Evolutionary conservation across 2,113 vertebrate genomes (phyloP), one percentile per base, ranked within the genome.

Genomic region (Syrrhaptes paradoxus): DNA sequence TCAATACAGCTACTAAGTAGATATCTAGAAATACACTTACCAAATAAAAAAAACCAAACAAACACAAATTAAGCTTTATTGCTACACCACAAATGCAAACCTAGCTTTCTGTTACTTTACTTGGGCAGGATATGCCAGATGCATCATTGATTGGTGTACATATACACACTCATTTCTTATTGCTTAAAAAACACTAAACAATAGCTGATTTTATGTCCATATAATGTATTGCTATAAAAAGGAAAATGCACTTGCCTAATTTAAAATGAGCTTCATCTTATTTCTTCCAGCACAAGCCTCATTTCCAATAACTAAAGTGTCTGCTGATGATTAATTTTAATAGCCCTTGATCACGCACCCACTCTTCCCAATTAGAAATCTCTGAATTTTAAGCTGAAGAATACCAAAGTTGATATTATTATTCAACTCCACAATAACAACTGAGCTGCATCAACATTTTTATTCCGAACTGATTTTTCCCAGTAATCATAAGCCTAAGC

Each of bases 291-390:
- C 65, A 81, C 13, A 54, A 83, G n/a, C 15, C 38, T 74, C 38
- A 76, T 86, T 91, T 81, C 63, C 73, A 87, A 11, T 52, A 79
- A 84, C 54, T 90, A 22, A 87, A 84, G 46, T 38, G 22, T 63
- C 83, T 59, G 24, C 57, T 38, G 76, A 75, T 65, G 46, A 89
- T 80, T 94, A 59, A 95, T 90, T 90, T 83, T 93, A 89, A 95
- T 54, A 21, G 62, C 32, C 18, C 45, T 83, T 55, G 28, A 85
- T 77, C 72, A 87, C 24, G 87, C 9, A 52, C 51, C 24, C 36
- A 12, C 32, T 46, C 49, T 46, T 55, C 28, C 34, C 22, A 36
- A 66, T 1, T 20, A 74, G 5, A 49, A 77, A 63, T 17, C 34
- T 71, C 93, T 59, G 16, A 67, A 74, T 49, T 63, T 59, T 58